Conservation (phyloP, 1,140 invertebrate species). For the Sycophaga agraensis region DNA sequence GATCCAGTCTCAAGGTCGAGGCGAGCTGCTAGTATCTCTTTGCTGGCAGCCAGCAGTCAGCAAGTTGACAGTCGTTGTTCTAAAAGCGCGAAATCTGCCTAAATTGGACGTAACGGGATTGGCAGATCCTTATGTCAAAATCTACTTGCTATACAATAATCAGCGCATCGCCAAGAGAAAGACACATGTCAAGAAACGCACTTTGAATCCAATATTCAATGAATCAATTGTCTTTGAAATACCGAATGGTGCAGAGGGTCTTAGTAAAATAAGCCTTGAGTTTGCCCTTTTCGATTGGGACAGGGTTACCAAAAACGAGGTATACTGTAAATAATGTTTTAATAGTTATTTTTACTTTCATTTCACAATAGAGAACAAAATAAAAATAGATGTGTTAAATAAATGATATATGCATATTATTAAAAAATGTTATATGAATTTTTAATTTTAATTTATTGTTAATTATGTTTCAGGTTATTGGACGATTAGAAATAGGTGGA, state of each 20-base stretch:
- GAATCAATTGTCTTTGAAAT: slow-evolving; percentile 92
- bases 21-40: slow-evolving; percentile 87
- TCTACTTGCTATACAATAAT: slow-evolving; percentile 95
- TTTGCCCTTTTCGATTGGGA: slow-evolving; percentile 96
- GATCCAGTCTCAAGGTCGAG: slow-evolving; percentile 85
- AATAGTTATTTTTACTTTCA: too few species aligned
- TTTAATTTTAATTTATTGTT: neutral
- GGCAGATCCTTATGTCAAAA: slow-evolving; percentile 95
- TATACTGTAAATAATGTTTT: slow-evolving; percentile 43
- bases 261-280: slow-evolving; percentile 89
- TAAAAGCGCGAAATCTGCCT: slow-evolving; percentile 91
- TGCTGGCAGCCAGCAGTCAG: slow-evolving; percentile 93
- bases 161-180: slow-evolving; percentile 98
- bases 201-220: slow-evolving; percentile 97
- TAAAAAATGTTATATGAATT: neutral
- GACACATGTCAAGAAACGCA: slow-evolving; percentile 97
- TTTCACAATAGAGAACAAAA: neutral
- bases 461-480: slow-evolving; percentile 76
- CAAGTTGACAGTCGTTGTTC: slow-evolving; percentile 83
- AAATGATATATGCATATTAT: too few species aligned
- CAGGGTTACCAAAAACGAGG: slow-evolving; percentile 96
- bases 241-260: slow-evolving; percentile 73
- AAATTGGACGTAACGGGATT: slow-evolving; percentile 95
- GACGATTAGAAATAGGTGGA: slow-evolving; percentile 86
- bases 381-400: neutral